Evolutionary conservation across 1,140 invertebrate genomes (phyloP), one percentile per base, ranked within the genome.

Genomic region (Drosophila tropicalis): DNA sequence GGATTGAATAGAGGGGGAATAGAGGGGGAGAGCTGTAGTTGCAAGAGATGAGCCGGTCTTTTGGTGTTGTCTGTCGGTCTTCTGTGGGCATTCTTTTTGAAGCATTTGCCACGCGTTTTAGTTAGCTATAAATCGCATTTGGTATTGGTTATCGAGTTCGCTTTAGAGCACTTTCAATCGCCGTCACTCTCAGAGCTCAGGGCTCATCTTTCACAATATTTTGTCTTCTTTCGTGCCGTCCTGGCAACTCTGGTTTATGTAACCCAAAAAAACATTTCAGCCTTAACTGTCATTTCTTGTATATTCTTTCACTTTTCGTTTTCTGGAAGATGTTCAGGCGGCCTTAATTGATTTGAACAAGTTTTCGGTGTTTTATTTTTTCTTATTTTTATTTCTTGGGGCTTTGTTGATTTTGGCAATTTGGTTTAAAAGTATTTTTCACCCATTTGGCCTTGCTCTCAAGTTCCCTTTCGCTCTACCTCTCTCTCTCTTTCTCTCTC

Each of bases 341-440:
- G 40, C 76, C 79, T 77, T 89, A 87, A 87, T 87, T 87, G 80
- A 87, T 74, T 84, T 87, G 60, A 81, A 89, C 68, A 83, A 71
- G 61, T 72, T 75, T 79, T 47, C 47, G 36, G 62, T 39, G 29
- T 60, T 25, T 29, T 34, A 32, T 41, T 57, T 10, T 36, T 36
- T 36, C 5, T 34, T 36, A 5, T 36, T 34, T 47, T 51, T 57
- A 6, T 29, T 29, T 29, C 29, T 29, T 29, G 5, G 41, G 60
- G 62, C 67, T 65, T 40, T 55, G 67, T 79, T 72, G 58, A 51
- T 56, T 76, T 58, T 69, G 62, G 64, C 73, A 56, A 67, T 74
- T 73, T 77, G 40, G 34, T 77, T 70, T 56, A 29, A 56, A 70
- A 67, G 64, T 56, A 61, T 55, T 69, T 63, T 74, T 51, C 17